phyloP scores from a whole-genome alignment of 2,113 vertebrate genomes.

The Hydropotes inermis region DNA sequence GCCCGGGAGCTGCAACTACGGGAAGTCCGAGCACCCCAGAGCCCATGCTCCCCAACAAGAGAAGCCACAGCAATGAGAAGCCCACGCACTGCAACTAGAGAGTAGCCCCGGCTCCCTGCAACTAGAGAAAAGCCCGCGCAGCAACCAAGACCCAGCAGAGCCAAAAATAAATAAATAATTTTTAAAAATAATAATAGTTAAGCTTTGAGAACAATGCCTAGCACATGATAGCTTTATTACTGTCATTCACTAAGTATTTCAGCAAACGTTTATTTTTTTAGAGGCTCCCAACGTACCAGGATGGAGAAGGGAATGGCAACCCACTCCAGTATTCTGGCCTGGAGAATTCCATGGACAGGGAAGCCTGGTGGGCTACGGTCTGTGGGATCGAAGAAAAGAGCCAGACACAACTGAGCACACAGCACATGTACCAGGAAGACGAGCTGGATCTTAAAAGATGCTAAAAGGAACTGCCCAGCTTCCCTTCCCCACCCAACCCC shows the following conservation, averaged over 20 bases:
- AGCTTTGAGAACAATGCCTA: not conserved
- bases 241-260: not conserved
- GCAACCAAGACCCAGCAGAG: not conserved
- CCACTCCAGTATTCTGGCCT: not conserved
- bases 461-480: not conserved
- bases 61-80: not conserved
- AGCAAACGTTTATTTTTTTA: not conserved
- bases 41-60: not conserved
- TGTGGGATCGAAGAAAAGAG: not conserved
- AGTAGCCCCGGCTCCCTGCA: not conserved
- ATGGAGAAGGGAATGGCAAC: not conserved
- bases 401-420: not conserved
- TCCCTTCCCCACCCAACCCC: not conserved
- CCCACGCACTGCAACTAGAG: rapidly evolving
- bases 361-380: not conserved
- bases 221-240: not conserved
- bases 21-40: not conserved
- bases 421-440: not conserved
- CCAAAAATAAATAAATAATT: not conserved
- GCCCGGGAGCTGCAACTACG: not conserved
- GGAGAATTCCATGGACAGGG: not conserved
- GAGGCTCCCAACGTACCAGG: not conserved
- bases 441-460: not conserved
- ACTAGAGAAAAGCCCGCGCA: not conserved
- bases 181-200: not conserved